Evolutionary conservation across 2,888 invertebrate genomes (phyloP), one percentile per base, ranked within the genome.

Genomic region (Acanthosepion esculentum): DNA sequence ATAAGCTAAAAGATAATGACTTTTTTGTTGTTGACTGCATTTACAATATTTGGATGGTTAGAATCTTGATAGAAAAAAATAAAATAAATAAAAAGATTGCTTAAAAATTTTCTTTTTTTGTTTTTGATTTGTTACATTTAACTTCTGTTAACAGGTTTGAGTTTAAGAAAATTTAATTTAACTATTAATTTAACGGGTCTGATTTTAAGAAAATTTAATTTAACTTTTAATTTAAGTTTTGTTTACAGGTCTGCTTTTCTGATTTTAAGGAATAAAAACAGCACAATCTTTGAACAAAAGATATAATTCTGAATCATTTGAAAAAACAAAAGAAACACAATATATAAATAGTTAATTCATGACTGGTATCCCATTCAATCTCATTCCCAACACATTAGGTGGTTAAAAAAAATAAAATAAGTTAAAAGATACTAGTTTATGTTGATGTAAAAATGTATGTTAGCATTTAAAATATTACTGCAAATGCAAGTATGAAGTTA

Each of bases 41-140:
- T 78, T 78, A 33, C 78, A n/a, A n/a, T n/a, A 78, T 78, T 78
- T 78, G n/a, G n/a, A n/a, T n/a, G 78, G 78, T 78, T 78, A 78
- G 15, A n/a, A 78, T 78, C 78, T 78, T 33, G 15, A 78, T 33
- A 33, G 5, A 78, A 78, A 6, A n/a, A 29, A 41, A 41, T 41
- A 41, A 41, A 41, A 41, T 41, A 41, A 41, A 41, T 41, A 41
- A 41, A 41, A 29, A 55, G 50, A 50, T 50, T 50, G 50, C 7
- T 4, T 18, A 55, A 55, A 55, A 55, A 18, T 41, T 41, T 41
- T 41, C 41, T 41, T 20, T 23, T 59, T 59, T 20, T 7, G 5
- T 78, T 78, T n/a, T 7, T 3, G 3, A n/a, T 33, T 78, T 78
- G 1, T n/a, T 78, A n/a, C 4, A 29, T 12, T 78, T n/a, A 59